Base-by-base conservation (phyloP, 1,140 invertebrate genomes). In the Papilio helenus region DNA sequence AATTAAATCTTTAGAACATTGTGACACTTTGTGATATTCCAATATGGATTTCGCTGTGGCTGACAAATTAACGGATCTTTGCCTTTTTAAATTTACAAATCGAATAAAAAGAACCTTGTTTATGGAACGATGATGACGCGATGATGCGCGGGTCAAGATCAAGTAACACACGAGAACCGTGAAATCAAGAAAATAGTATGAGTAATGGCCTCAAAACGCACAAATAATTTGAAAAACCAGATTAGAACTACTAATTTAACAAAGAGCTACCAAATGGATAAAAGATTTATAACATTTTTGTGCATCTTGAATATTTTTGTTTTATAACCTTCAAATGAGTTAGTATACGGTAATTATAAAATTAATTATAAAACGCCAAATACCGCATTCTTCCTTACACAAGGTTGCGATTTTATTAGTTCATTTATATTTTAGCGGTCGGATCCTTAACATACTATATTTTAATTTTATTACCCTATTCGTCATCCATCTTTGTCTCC, bases 71-170 rank as follows among this genome's bases (percentile, higher is more conserved):
- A 71, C 51, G 18, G n/a, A 55, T 55, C 51, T 55, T 55, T 39
- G 26, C 1, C 16, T 39, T 71, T 34, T 42, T 5, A 39, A 39
- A 39, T 71, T 42, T 71, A 18, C 42, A 39, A 71, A 73, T 2
- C n/a, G 9, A 73, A 55, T n/a, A 44, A 44, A 44, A 73, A 73
- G n/a, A 73, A 73, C 72, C 42, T 73, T 73, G 72, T 73, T 46
- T 44, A 42, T 23, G 42, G 39, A 73, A 46, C 42, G 20, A 29
- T 18, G 16, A 20, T 42, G 72, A 23, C 34, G 34, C 20, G 72
- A 61, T 61, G 58, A 44, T 73, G 72, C 34, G n/a, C 72, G 42
- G 72, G 72, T 73, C 72, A 73, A 73, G 72, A 46, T 42, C 72
- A 46, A 42, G 42, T 73, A 23, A 42, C n/a, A n/a, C 72, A 73